phyloP scores from a whole-genome alignment of 2,113 vertebrate genomes.

The Lagopus muta region DNA sequence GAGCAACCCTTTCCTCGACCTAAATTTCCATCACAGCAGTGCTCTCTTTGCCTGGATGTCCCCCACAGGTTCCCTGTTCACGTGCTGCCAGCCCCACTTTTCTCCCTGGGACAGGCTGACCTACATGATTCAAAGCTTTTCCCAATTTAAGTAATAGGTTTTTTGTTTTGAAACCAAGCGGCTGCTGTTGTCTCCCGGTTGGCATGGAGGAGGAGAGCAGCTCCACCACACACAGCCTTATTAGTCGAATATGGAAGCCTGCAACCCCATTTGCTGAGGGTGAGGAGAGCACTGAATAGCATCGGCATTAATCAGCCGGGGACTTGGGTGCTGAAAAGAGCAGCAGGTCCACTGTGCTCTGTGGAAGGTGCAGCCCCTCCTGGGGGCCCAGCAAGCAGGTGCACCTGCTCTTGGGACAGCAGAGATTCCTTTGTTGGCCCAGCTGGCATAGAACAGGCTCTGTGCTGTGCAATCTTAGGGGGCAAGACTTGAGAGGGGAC shows the following conservation, averaged over 20 bases:
- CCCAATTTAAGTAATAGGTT: constrained; percentile 73
- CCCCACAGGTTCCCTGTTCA: neutral
- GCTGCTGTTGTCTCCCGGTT: constrained; percentile 58
- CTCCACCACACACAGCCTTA: constrained; percentile 70
- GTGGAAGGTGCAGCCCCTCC: neutral
- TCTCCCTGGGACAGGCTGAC: constrained; percentile 38
- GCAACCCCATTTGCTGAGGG: constrained; percentile 66
- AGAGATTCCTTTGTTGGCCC: neutral
- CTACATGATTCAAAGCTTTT: constrained; percentile 60
- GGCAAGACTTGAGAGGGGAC: neutral
- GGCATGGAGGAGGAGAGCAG: constrained; percentile 34
- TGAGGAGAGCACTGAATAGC: constrained; percentile 61
- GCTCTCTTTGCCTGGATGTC: neutral
- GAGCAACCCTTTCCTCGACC: neutral
- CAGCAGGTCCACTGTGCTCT: constrained; percentile 17
- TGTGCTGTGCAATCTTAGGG: neutral
- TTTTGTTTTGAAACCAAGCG: constrained; percentile 67
- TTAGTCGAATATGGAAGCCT: constrained; percentile 78
- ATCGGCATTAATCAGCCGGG: constrained; percentile 75
- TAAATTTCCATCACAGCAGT: neutral
- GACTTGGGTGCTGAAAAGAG: constrained; percentile 63
- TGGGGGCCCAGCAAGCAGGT: neutral
- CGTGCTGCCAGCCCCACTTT: neutral
- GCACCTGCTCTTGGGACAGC: neutral
- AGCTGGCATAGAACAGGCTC: neutral